phyloP scores from a whole-genome alignment of 2,888 invertebrate species.

The Helleia helle region DNA sequence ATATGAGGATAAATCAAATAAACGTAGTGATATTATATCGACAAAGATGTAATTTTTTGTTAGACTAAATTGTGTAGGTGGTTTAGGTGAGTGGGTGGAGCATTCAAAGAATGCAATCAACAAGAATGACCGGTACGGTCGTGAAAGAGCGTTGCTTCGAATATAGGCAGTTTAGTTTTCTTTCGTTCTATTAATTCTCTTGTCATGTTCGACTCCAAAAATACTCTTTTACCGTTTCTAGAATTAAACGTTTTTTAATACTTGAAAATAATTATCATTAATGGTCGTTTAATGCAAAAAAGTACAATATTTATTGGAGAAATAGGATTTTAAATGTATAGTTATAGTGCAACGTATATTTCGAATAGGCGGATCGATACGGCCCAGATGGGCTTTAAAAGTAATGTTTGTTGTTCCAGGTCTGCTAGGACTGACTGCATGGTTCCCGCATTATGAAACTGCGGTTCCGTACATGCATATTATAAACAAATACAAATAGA shows the following conservation, averaged over 20 bases:
- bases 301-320: no score
- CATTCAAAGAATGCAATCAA: conserved; percentile 43
- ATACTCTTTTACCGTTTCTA: no score
- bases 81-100: conserved; percentile 42
- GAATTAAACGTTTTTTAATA: no score
- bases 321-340: no score
- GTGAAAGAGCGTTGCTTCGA: conserved; percentile 11
- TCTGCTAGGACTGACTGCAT: conserved; percentile 36
- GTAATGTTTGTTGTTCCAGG: conserved; percentile 56
- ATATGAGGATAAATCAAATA: conserved; percentile 16
- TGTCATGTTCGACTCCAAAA: no score
- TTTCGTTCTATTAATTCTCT: conserved; percentile 3
- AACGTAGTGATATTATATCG: conserved; percentile 15
- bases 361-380: not conserved
- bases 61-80: conserved; percentile 40
- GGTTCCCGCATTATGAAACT: conserved; percentile 63
- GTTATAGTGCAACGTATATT: no score
- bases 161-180: no score
- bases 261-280: no score
- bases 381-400: conserved; percentile 33
- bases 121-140: conserved; percentile 33
- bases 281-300: no score
- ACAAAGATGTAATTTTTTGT: conserved; percentile 27
- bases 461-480: conserved; percentile 41
- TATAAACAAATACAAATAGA: conserved; percentile 54